These are phyloP conservation scores for Coracias cyanogaster DNA, from an alignment of 2,797 vertebrate species.

Conservation along the genomic window DNA sequence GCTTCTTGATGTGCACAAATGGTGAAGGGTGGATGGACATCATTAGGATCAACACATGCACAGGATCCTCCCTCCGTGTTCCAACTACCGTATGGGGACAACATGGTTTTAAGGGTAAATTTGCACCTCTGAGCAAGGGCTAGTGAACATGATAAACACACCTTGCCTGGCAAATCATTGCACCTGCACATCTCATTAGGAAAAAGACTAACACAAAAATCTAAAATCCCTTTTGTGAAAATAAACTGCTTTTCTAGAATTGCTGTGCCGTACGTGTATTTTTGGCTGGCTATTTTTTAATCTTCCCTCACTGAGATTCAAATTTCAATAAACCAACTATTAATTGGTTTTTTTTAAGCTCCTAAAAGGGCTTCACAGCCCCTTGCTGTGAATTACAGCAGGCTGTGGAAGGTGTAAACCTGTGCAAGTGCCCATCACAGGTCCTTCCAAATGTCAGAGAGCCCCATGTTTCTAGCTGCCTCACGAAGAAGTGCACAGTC, in stretches of 20 bases:
- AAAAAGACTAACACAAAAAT: not conserved
- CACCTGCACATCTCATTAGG: not conserved
- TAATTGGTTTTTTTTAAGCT: not conserved
- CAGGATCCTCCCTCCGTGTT: not conserved
- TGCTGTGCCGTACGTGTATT: rapidly evolving
- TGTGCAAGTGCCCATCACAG: not conserved
- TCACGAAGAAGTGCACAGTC: not conserved
- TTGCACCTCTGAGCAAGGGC: not conserved
- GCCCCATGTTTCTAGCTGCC: not conserved
- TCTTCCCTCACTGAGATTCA: not conserved
- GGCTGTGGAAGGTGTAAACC: not conserved
- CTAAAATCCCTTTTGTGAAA: not conserved
- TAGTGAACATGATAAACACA: not conserved
- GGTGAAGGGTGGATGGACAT: not conserved
- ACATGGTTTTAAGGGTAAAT: not conserved
- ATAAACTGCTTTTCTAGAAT: not conserved
- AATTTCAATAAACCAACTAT: not conserved
- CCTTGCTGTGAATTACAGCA: not conserved
- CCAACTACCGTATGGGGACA: not conserved
- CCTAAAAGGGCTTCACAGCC: not conserved
- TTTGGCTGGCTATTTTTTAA: not conserved
- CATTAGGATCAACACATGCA: not conserved
- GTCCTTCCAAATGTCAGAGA: not conserved
- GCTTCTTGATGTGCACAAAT: not conserved
- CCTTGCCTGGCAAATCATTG: not conserved